These are phyloP conservation scores for Dyspetes luteomarginatus DNA, from an alignment of 2,888 invertebrate genomes.

Conservation along the genomic window DNA sequence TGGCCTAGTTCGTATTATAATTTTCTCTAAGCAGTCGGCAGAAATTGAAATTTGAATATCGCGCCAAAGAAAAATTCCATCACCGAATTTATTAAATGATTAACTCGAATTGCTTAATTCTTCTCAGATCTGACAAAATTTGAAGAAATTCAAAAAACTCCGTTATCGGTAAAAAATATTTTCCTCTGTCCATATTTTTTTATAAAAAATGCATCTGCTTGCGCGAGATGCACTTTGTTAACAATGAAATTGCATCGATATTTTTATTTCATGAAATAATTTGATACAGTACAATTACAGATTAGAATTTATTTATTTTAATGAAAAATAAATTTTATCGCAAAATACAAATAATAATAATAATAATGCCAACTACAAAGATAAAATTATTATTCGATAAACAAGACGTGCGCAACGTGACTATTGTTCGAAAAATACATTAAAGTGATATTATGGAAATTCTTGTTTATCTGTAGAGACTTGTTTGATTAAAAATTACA, in stretches of 20 bases:
- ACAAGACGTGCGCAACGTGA: background rate
- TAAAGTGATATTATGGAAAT: background rate
- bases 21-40: background rate
- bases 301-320: slow-evolving; percentile 9
- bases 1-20: background rate
- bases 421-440: background rate
- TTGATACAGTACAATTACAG: slow-evolving; percentile 12
- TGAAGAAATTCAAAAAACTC: slow-evolving; percentile 25
- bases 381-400: slow-evolving; percentile 6
- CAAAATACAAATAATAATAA: slow-evolving; percentile 13
- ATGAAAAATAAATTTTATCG: background rate
- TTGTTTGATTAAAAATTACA: background rate
- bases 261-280: slow-evolving; percentile 36
- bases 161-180: background rate
- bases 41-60: background rate
- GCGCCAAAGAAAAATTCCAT: slow-evolving; percentile 16
- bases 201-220: too few relatives aligned
- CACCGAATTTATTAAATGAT: slow-evolving; percentile 49
- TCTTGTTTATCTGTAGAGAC: slow-evolving; percentile 21
- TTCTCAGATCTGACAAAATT: slow-evolving; percentile 35
- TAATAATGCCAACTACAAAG: slow-evolving; percentile 13
- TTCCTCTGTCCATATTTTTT: too few relatives aligned
- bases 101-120: slow-evolving; percentile 26
- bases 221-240: too few relatives aligned
- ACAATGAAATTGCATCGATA: slow-evolving; percentile 13